Percentiles rank a stretch among this genome's conserved stretches.
These are phyloP conservation scores for Glaucomys volans DNA, from an alignment of 2,113 vertebrate genomes.

Conservation along the genomic window DNA sequence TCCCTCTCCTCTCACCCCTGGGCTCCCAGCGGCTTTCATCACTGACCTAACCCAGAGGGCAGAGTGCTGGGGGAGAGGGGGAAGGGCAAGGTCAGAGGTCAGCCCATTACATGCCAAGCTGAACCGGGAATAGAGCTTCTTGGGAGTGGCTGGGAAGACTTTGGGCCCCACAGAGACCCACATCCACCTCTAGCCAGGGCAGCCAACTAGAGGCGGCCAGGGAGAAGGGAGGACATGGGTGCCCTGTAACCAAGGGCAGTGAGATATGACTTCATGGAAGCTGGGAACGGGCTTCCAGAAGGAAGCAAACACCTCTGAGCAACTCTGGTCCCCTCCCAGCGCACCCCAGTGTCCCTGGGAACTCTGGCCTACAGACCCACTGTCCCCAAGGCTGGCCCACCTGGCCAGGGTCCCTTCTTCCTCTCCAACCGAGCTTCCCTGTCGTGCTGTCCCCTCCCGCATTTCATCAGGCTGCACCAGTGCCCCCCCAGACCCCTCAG, in stretches of 20 bases:
- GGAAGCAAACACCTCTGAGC: neutral
- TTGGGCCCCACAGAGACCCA: neutral
- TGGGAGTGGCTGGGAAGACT: slow-evolving; percentile 75
- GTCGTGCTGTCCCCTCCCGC: no score
- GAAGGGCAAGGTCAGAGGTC: slow-evolving; percentile 85
- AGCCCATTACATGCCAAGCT: slow-evolving; percentile 83
- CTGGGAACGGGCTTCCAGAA: neutral
- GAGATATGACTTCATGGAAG: neutral
- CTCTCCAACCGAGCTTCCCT: neutral
- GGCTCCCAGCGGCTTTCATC: slow-evolving; percentile 87
- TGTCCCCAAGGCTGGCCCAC: neutral
- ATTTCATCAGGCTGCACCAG: neutral
- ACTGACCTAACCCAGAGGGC: slow-evolving; percentile 86
- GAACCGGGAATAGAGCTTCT: slow-evolving; percentile 84
- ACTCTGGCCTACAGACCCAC: neutral
- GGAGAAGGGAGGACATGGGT: neutral
- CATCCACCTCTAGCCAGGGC: neutral
- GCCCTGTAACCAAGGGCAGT: neutral
- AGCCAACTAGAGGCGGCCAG: neutral
- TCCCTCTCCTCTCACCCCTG: slow-evolving; percentile 72
- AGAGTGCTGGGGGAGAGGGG: slow-evolving; percentile 61
- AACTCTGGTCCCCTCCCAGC: neutral
- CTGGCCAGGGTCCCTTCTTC: neutral
- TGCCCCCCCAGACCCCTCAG: neutral
- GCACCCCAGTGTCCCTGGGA: neutral